These are phyloP conservation scores for Sterrhoptilus dennistouni DNA, from an alignment of 2,113 vertebrate genomes.

Conservation along the genomic window DNA sequence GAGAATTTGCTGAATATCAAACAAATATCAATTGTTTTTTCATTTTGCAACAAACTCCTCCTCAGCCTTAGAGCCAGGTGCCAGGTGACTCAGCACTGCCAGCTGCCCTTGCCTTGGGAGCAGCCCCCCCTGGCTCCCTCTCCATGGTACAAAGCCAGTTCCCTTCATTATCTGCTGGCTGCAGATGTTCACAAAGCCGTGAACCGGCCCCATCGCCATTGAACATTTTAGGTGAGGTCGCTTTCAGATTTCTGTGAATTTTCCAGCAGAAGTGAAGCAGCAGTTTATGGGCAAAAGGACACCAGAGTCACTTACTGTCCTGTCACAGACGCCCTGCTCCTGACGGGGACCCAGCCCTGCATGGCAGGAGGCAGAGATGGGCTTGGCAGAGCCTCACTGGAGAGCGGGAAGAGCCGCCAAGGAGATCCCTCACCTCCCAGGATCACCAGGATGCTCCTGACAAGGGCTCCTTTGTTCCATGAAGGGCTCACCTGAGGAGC, in stretches of 20 bases:
- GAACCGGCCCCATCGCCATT: accelerated
- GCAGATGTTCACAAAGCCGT: background rate
- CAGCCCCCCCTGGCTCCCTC: background rate
- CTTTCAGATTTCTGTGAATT: background rate
- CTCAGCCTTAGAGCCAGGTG: background rate
- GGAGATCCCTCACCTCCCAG: background rate
- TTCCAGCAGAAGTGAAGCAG: background rate
- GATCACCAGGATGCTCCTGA: background rate
- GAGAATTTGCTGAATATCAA: background rate
- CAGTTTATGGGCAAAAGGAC: background rate
- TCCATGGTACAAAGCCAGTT: background rate
- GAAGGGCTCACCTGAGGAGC: background rate
- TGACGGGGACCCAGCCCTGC: accelerated
- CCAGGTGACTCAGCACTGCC: background rate
- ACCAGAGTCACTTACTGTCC: background rate
- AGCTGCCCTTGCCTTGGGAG: background rate
- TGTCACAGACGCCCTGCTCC: background rate
- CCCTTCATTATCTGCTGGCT: background rate
- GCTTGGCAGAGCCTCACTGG: background rate
- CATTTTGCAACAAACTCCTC: background rate
- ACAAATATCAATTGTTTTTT: background rate
- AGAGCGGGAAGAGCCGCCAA: background rate
- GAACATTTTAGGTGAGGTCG: background rate
- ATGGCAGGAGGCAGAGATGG: background rate
- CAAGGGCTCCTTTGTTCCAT: background rate